A percentile compares a stretch with the other conserved stretches of the same genome.
Conservation (phyloP, 2,888 invertebrate species). For the Drosophila ezoana region DNA sequence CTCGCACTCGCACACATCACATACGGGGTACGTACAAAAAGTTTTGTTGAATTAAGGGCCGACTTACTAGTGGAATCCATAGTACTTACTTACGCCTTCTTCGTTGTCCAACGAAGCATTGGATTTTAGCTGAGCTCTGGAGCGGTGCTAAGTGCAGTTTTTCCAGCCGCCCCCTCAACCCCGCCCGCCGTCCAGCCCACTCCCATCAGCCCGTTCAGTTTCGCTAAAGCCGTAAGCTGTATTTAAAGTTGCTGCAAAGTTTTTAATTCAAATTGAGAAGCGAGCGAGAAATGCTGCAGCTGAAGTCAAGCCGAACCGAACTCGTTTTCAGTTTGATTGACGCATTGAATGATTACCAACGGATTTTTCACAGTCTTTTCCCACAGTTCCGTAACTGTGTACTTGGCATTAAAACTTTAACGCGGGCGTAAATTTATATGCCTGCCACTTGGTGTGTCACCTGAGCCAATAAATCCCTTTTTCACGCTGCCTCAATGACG, state of each 20-base stretch:
- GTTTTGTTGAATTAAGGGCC: slow-evolving; percentile 48
- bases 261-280: slow-evolving; percentile 81
- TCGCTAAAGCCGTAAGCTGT: slow-evolving; percentile 37
- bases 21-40: slow-evolving; percentile 34
- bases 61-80: slow-evolving; percentile 52
- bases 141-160: slow-evolving; percentile 51
- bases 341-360: slow-evolving; percentile 70
- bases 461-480: slow-evolving; percentile 29
- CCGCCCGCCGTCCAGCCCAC: no score
- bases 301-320: slow-evolving; percentile 38
- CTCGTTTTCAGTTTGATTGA: slow-evolving; percentile 66
- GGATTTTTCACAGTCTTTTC: slow-evolving; percentile 12
- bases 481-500: slow-evolving; percentile 9
- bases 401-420: slow-evolving; percentile 28
- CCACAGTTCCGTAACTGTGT: slow-evolving; percentile 22
- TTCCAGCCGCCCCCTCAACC: slow-evolving; percentile 7
- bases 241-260: slow-evolving; percentile 68
- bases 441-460: slow-evolving; percentile 33
- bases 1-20: slow-evolving; percentile 19
- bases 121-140: slow-evolving; percentile 55
- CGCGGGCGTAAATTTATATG: slow-evolving; percentile 42
- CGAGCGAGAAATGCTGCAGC: slow-evolving; percentile 44
- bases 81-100: slow-evolving; percentile 64
- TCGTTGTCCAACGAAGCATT: slow-evolving; percentile 60
- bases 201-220: neutral